Evolutionary conservation across 2,888 invertebrate genomes (phyloP), one percentile per base, ranked within the genome.

Genomic region (Euspilapteryx auroguttella): DNA sequence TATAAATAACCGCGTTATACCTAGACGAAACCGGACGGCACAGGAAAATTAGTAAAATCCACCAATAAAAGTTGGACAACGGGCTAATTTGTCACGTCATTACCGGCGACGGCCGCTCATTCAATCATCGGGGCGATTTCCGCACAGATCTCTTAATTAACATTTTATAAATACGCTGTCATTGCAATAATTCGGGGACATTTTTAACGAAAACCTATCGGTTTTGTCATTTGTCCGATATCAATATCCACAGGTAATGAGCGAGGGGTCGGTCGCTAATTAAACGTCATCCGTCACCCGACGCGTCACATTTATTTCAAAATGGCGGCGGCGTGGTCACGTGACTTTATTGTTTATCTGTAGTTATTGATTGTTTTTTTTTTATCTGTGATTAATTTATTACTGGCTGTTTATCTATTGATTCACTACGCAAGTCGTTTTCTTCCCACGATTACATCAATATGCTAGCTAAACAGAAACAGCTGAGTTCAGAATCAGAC

Each of bases 261-360:
- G 49, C 58, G 69, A 73, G 73, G 54, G 66, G 55, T 55, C 57
- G 62, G 53, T 55, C 57, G 62, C 53, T 73, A 73, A 73, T 73
- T 73, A 73, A 73, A 71, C 64, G 66, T 66, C 69, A 59, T 59
- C 59, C 63, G 66, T 69, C 71, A 66, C 56, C 58, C 58, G 54
- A 47, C 57, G 50, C 58, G 63, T 69, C 69, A 68, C 56, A 65
- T 65, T 66, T 63, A 52, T 49, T 51, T 43, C 59, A 59, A 65
- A 65, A 68, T 66, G 65, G 64, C 55, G 49, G 25, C 45, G 42
- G 40, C 54, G 52, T 57, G 55, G 53, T 56, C 53, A 54, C 44
- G 30, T 32, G 30, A 24, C 15, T 17, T 17, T 17, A n/a, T n/a
- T n/a, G n/a, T 14, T 14, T 24, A 24, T 24, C 24, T 24, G 14